Percentiles rank a stretch among this genome's conserved stretches.
Conservation (phyloP, 2,797 vertebrate species). For the Enteromius viviparus region DNA sequence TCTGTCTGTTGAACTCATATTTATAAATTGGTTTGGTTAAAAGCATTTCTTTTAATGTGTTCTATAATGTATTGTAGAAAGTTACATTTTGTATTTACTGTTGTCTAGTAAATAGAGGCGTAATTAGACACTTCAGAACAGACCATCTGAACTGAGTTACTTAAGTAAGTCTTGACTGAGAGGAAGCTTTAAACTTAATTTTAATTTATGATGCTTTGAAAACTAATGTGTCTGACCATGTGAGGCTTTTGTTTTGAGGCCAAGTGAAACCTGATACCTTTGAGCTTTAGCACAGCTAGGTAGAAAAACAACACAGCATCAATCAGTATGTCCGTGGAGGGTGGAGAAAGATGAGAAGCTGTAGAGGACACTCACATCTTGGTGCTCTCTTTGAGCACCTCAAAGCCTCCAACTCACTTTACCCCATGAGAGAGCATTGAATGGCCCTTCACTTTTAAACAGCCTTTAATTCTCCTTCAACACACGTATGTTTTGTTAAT, state of each 20-base stretch:
- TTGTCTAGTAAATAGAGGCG: background rate
- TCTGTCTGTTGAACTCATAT: background rate
- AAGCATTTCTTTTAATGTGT: background rate
- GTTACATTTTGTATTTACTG: background rate
- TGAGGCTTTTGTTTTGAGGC: conserved; percentile 15
- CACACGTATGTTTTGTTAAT: background rate
- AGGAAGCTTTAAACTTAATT: background rate
- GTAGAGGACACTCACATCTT: conserved; percentile 1
- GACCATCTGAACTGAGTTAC: background rate
- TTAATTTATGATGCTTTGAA: conserved; percentile 3
- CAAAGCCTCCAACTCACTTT: too few species aligned
- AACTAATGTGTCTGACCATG: conserved; percentile 24
- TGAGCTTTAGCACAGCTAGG: conserved; percentile 4
- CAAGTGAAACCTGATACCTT: background rate
- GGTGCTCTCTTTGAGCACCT: background rate
- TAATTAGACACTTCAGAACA: conserved; percentile 31
- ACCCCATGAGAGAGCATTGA: too few species aligned
- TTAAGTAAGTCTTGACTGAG: conserved; percentile 9
- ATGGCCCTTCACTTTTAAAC: too few species aligned
- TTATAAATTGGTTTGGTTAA: background rate
- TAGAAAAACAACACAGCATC: conserved; percentile 19
- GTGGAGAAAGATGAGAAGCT: conserved; percentile 20
- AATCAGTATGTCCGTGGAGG: background rate
- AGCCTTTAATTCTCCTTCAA: too few species aligned
- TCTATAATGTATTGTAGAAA: background rate